phyloP scores from a whole-genome alignment of 2,888 invertebrate species.

The Candidula unifasciata region DNA sequence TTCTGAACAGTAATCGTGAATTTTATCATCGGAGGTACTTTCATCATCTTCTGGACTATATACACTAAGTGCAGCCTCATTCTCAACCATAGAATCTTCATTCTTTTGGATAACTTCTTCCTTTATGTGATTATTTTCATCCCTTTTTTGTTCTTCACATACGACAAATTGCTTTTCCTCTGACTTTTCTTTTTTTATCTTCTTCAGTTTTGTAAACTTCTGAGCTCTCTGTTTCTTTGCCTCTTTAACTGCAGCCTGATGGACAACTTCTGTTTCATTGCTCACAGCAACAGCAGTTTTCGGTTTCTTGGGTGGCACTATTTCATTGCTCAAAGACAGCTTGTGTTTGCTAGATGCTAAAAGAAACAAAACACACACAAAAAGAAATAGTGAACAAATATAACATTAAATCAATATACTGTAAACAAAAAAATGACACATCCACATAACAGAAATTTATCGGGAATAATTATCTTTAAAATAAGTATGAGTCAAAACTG shows the following conservation, averaged over 20 bases:
- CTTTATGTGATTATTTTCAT: slow-evolving; percentile 1
- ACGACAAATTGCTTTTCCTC: neutral
- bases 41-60: slow-evolving; percentile 14
- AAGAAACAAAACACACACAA: neutral
- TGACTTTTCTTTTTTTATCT: neutral
- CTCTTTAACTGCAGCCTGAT: neutral
- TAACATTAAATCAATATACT: neutral
- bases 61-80: neutral
- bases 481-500: too few species aligned
- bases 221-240: neutral
- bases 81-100: neutral
- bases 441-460: too few species aligned
- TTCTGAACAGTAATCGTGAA: neutral
- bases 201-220: slow-evolving; percentile 34
- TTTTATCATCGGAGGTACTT: slow-evolving; percentile 3
- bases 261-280: slow-evolving; percentile 19
- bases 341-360: slow-evolving; percentile 3
- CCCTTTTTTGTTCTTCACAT: neutral
- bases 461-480: too few species aligned
- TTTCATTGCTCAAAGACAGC: slow-evolving; percentile 17
- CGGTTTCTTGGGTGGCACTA: neutral
- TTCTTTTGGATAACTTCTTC: neutral
- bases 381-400: neutral
- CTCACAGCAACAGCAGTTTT: neutral
- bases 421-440: neutral